Evolutionary conservation across 2,888 invertebrate species (phyloP).

Genomic region (Onthophagus sagittarius): DNA sequence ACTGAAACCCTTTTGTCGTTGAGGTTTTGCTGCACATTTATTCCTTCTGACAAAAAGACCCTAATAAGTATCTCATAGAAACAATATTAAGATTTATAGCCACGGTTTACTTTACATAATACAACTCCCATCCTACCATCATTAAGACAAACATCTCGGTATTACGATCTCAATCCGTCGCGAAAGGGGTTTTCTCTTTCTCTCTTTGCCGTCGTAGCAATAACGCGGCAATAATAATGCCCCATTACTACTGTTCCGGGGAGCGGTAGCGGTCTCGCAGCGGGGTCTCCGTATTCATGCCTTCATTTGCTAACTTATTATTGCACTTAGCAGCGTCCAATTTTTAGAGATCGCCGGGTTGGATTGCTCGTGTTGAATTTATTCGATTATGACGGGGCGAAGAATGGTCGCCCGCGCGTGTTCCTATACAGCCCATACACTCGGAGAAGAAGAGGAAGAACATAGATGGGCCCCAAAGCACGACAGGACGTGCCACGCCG

Average conservation of each 20-base stretch:
- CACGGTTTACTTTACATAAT: background rate
- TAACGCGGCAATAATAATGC: constrained; percentile 13
- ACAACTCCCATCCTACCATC: background rate
- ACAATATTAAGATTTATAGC: background rate
- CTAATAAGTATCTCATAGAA: background rate
- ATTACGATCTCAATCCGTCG: background rate
- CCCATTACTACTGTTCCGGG: constrained; percentile 15
- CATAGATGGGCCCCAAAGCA: background rate
- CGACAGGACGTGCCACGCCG: background rate
- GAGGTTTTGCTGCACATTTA: too few species aligned
- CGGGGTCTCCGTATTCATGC: constrained; percentile 15
- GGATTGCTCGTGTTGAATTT: constrained; percentile 11
- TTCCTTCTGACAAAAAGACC: background rate
- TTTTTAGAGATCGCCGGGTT: background rate
- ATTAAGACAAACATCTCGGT: background rate
- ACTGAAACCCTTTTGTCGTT: too few species aligned
- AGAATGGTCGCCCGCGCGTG: background rate
- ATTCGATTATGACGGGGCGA: constrained; percentile 7
- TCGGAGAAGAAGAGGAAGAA: background rate
- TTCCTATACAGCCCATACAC: background rate
- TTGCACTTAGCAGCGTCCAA: constrained; percentile 4
- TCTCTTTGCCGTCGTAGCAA: background rate
- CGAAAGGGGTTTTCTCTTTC: background rate
- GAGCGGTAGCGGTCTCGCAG: constrained; percentile 4
- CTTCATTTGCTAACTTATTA: constrained; percentile 17